Conservation (phyloP, 2,888 invertebrate species). For the Eristalis intricaria region DNA sequence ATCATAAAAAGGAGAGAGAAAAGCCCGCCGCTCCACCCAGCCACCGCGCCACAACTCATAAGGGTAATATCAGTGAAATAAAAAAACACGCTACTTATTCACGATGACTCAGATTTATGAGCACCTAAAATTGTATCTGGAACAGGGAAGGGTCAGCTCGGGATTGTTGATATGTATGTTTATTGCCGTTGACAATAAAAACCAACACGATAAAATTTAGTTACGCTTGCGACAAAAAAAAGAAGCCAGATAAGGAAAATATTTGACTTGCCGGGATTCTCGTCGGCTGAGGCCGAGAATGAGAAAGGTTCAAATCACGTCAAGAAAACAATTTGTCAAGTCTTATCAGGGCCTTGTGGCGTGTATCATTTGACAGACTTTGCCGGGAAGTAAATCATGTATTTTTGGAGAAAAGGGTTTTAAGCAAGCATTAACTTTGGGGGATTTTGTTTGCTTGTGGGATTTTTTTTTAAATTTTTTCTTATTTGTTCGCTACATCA, state of each 20-base stretch:
- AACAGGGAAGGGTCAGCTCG: not conserved
- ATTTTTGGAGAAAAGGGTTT: not conserved
- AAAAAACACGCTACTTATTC: constrained; percentile 12
- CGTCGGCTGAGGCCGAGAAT: not conserved
- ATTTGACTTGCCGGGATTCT: not conserved
- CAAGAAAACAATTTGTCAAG: not conserved
- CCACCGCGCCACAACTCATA: not conserved
- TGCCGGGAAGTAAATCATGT: not conserved
- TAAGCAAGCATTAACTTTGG: too few species aligned
- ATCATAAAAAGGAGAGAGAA: not conserved
- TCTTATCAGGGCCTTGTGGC: not conserved
- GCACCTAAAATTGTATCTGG: not conserved
- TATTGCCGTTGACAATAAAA: constrained; percentile 19
- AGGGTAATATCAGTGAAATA: not conserved
- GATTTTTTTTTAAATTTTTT: too few species aligned
- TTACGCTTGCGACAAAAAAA: not conserved
- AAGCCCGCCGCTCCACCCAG: not conserved
- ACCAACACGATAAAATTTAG: constrained; percentile 5
- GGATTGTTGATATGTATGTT: constrained; percentile 1
- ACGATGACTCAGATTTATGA: constrained; percentile 30
- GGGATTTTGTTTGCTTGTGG: too few species aligned
- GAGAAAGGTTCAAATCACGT: not conserved
- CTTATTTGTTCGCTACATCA: not conserved
- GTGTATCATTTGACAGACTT: not conserved
- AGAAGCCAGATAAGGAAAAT: not conserved